Percentiles rank a stretch among this genome's conserved stretches.
Conservation (phyloP, 2,888 invertebrate species). For the Caenorhabditis zanzibari region DNA sequence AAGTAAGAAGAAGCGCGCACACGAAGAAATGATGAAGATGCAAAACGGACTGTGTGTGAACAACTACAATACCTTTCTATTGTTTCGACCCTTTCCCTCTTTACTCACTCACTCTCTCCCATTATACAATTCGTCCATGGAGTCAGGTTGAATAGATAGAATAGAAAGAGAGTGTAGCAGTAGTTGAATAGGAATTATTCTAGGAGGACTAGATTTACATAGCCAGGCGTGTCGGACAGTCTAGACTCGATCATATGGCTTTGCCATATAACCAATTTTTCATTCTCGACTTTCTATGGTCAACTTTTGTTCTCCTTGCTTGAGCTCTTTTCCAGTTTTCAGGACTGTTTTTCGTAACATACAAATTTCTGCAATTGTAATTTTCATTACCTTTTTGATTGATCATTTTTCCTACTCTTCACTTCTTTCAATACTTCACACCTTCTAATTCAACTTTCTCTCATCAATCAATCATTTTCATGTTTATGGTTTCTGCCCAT, state of each 20-base stretch:
- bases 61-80: constrained; percentile 61
- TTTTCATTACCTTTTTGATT: too few species aligned
- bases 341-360: too few species aligned
- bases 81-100: constrained; percentile 51
- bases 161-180: background rate
- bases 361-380: too few species aligned
- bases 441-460: too few species aligned
- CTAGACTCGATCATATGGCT: background rate
- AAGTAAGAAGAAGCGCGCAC: constrained; percentile 55
- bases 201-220: constrained; percentile 28
- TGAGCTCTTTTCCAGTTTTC: too few species aligned
- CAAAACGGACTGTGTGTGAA: constrained; percentile 59
- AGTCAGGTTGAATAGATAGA: constrained; percentile 25
- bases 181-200: constrained; percentile 24
- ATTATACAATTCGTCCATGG: constrained; percentile 41
- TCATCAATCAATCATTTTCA: background rate
- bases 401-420: too few species aligned
- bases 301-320: too few species aligned
- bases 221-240: background rate
- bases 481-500: background rate
- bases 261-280: background rate
- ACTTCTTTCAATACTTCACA: too few species aligned
- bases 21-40: constrained; percentile 55
- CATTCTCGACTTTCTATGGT: background rate
- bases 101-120: background rate